Evolutionary conservation across 2,797 vertebrate species (phyloP).

Genomic region (Parauchenoglanis ngamensis): DNA sequence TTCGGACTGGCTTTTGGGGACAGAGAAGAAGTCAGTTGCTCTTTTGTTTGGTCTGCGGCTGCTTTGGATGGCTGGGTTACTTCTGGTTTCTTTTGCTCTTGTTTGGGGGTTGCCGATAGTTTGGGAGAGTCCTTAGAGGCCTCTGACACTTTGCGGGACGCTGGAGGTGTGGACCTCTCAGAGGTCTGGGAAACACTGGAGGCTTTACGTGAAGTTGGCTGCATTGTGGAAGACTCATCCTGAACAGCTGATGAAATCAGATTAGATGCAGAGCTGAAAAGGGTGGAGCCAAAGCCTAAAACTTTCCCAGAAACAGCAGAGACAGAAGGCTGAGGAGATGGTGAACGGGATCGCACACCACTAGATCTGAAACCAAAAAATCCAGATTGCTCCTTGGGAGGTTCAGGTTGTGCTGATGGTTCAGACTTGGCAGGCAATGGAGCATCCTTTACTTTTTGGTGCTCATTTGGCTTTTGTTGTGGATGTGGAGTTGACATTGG

Average conservation of each 20-base stretch:
- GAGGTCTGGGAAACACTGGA: conserved; percentile 57
- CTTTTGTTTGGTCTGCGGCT: conserved; percentile 17
- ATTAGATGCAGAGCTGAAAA: conserved; percentile 92
- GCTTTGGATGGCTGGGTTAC: conserved; percentile 57
- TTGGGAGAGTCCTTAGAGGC: conserved; percentile 32
- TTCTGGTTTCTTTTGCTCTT: conserved; percentile 53
- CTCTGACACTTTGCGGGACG: conserved; percentile 65
- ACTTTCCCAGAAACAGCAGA: conserved; percentile 80
- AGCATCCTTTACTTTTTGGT: conserved; percentile 35
- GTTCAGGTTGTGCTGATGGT: conserved; percentile 37
- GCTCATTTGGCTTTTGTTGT: conserved; percentile 36
- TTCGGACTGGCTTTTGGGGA: conserved; percentile 55
- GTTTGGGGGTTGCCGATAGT: conserved; percentile 29
- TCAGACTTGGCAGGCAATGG: conserved; percentile 44
- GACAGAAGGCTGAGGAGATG: conserved; percentile 77
- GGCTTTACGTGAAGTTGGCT: conserved; percentile 69
- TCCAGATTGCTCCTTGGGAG: conserved; percentile 47
- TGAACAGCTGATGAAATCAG: conserved; percentile 87
- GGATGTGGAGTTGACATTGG: neutral
- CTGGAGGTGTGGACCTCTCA: conserved; percentile 66
- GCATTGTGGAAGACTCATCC: conserved; percentile 58
- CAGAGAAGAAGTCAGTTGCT: conserved; percentile 17
- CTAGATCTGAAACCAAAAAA: conserved; percentile 57
- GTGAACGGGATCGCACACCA: conserved; percentile 67
- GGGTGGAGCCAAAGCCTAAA: conserved; percentile 90